Conservation (phyloP, 2,797 vertebrate species). For the Trematocara caparti region DNA sequence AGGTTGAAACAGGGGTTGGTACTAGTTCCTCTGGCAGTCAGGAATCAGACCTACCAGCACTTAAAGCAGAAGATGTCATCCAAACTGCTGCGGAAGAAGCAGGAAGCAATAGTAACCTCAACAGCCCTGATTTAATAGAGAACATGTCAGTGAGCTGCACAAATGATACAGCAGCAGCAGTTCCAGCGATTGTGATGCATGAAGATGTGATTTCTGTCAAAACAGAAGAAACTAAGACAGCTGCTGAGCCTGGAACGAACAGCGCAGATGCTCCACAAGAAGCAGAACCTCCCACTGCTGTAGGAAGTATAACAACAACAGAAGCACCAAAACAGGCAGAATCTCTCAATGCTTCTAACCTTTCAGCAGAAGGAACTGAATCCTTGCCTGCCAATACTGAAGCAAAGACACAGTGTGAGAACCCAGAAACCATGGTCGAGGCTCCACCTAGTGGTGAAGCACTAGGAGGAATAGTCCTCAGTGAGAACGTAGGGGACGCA, state of each 20-base stretch:
- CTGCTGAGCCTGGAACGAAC: neutral
- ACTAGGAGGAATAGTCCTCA: neutral
- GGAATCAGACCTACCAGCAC: neutral
- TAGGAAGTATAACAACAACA: neutral
- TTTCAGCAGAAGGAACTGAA: neutral
- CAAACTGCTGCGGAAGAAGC: neutral
- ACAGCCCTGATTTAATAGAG: neutral
- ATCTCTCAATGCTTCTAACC: neutral
- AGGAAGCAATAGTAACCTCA: neutral
- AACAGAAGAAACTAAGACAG: neutral
- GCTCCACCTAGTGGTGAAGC: conserved; percentile 36
- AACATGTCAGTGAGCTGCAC: neutral
- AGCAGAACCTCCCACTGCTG: neutral
- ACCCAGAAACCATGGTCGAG: neutral
- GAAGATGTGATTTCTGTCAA: neutral
- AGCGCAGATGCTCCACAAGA: neutral
- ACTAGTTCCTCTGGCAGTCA: neutral
- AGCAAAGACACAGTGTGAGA: neutral
- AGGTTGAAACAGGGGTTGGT: neutral
- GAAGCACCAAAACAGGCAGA: neutral
- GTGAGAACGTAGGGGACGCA: neutral
- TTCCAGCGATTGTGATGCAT: neutral
- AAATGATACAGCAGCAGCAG: neutral
- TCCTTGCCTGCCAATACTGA: neutral
- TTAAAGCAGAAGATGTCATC: neutral